Evolutionary conservation across 2,113 vertebrate species (phyloP).

Genomic region (Damaliscus lunatus): DNA sequence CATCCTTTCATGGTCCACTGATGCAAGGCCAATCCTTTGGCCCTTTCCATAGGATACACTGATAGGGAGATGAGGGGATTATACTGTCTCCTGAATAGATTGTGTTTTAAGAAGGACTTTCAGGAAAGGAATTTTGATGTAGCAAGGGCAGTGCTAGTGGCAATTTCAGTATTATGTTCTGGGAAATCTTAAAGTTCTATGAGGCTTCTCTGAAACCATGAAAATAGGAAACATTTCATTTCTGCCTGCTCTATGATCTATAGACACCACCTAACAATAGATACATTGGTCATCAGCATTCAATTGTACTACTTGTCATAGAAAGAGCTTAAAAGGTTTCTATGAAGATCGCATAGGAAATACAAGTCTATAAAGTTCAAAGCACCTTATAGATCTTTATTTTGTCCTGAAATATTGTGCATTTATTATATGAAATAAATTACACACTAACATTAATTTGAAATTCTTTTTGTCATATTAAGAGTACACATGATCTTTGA

Average conservation of each 20-base stretch:
- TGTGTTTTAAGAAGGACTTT: neutral
- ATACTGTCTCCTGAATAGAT: neutral
- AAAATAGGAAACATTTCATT: neutral
- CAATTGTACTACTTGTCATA: neutral
- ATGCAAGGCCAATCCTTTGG: neutral
- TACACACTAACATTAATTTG: slow-evolving; percentile 1
- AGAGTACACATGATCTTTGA: neutral
- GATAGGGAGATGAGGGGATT: neutral
- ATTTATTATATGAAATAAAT: slow-evolving; percentile 22
- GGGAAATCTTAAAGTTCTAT: neutral
- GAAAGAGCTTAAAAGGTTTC: neutral
- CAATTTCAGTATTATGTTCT: neutral
- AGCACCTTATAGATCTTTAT: neutral
- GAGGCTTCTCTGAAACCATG: neutral
- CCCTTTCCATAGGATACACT: neutral
- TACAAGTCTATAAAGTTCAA: neutral
- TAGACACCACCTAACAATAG: neutral
- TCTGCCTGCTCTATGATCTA: neutral
- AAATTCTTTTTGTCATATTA: slow-evolving; percentile 22
- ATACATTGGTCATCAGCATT: neutral
- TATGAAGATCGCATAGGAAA: neutral
- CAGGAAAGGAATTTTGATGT: neutral
- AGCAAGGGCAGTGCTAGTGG: neutral
- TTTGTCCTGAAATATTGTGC: neutral
- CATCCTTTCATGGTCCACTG: neutral